phyloP scores from a whole-genome alignment of 2,113 vertebrate genomes.

The Megaptera novaeangliae region DNA sequence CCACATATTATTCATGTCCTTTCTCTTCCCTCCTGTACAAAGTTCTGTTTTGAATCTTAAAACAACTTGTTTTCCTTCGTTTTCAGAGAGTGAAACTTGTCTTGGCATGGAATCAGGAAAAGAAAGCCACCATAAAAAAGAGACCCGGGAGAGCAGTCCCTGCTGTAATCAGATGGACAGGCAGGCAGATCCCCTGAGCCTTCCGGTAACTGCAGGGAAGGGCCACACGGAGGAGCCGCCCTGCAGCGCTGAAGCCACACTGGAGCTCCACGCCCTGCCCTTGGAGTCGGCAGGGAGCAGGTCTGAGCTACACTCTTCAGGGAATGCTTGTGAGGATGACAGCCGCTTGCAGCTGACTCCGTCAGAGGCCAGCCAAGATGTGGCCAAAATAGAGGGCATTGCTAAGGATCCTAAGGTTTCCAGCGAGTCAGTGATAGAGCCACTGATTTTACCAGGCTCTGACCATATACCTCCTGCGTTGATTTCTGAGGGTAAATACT shows the following conservation, averaged over 20 bases:
- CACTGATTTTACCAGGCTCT: constrained; percentile 56
- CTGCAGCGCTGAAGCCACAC: constrained; percentile 51
- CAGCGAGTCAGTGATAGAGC: constrained; percentile 67
- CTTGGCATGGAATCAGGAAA: constrained; percentile 65
- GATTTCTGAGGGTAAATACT: constrained; percentile 56
- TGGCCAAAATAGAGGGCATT: constrained; percentile 52
- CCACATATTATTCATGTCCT: constrained; percentile 32
- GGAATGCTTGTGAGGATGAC: constrained; percentile 52
- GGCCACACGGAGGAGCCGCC: constrained; percentile 78
- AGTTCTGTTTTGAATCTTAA: constrained; percentile 69
- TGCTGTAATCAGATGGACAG: constrained; percentile 23
- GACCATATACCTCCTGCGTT: constrained; percentile 58
- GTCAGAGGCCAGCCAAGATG: constrained; percentile 67
- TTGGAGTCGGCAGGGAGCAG: constrained; percentile 64
- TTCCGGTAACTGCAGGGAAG: constrained; percentile 54
- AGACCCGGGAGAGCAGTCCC: constrained; percentile 3
- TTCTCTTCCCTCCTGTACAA: constrained; percentile 38
- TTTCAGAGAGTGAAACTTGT: constrained; percentile 77
- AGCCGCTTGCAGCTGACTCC: constrained; percentile 68
- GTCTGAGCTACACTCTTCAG: constrained; percentile 59
- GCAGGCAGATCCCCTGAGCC: constrained; percentile 37
- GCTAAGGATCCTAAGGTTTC: constrained; percentile 49
- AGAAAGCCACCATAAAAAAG: constrained; percentile 50
- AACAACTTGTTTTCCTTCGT: constrained; percentile 72
- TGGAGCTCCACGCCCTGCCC: constrained; percentile 76